These are phyloP conservation scores for Phodopus roborovskii DNA, from an alignment of 2,113 vertebrate species.

Conservation along the genomic window DNA sequence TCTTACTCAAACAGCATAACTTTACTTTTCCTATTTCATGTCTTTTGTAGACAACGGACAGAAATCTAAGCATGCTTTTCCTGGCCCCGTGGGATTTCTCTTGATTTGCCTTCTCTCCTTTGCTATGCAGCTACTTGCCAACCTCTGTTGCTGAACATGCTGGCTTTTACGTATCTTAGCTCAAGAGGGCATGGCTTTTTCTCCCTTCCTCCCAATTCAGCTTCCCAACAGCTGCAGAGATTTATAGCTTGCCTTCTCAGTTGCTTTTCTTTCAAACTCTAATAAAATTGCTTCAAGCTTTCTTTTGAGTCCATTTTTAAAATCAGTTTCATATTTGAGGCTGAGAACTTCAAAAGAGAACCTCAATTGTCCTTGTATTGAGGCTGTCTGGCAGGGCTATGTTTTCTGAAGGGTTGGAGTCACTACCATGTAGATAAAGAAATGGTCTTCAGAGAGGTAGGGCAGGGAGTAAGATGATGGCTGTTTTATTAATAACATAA, in stretches of 20 bases:
- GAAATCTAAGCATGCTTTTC: background rate
- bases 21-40: background rate
- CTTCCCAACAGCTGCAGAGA: background rate
- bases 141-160: background rate
- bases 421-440: background rate
- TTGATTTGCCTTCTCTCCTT: background rate
- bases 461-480: background rate
- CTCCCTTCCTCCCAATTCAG: background rate
- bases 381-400: background rate
- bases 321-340: background rate
- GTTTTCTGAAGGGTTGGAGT: background rate
- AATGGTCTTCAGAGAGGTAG: background rate
- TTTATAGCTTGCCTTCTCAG: background rate
- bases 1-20: background rate
- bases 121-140: no score
- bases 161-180: background rate
- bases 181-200: background rate
- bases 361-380: background rate
- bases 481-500: background rate
- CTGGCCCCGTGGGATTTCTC: background rate
- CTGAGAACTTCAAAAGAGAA: background rate
- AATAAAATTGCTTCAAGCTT: background rate
- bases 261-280: background rate
- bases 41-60: background rate
- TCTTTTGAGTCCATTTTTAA: background rate